Percentiles rank a stretch among this genome's conserved stretches.
Evolutionary conservation across 2,888 invertebrate species (phyloP).

Genomic region (Nemapogon koenigi): DNA sequence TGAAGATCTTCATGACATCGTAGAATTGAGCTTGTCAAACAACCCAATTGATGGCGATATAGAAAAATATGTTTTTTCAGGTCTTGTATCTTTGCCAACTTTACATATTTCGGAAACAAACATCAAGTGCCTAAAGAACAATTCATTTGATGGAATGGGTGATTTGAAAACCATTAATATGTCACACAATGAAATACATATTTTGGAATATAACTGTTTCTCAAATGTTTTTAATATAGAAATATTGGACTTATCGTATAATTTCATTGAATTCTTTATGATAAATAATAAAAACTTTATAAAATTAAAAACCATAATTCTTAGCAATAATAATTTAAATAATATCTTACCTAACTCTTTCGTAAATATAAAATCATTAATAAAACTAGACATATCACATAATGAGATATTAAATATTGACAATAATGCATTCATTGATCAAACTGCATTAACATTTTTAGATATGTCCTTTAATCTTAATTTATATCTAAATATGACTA

Average conservation of each 20-base stretch:
- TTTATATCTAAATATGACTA: constrained; percentile 21
- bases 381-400: constrained; percentile 24
- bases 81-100: constrained; percentile 29
- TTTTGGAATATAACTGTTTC: constrained; percentile 33
- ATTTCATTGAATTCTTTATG: constrained; percentile 26
- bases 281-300: constrained; percentile 31
- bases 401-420: constrained; percentile 25
- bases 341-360: constrained; percentile 22
- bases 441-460: constrained; percentile 24
- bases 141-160: constrained; percentile 34
- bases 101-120: constrained; percentile 35
- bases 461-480: constrained; percentile 36
- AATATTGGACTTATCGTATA: constrained; percentile 36
- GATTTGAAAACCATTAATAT: constrained; percentile 31
- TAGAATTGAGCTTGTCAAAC: constrained; percentile 30
- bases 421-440: constrained; percentile 22
- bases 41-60: constrained; percentile 32
- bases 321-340: constrained; percentile 33
- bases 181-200: constrained; percentile 29
- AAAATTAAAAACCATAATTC: constrained; percentile 23
- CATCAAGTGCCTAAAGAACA: constrained; percentile 28
- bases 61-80: constrained; percentile 30
- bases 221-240: constrained; percentile 26
- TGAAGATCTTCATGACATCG: constrained; percentile 24
- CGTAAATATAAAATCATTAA: constrained; percentile 21